phyloP scores from a whole-genome alignment of 2,797 vertebrate genomes.

The Anguilla anguilla region DNA sequence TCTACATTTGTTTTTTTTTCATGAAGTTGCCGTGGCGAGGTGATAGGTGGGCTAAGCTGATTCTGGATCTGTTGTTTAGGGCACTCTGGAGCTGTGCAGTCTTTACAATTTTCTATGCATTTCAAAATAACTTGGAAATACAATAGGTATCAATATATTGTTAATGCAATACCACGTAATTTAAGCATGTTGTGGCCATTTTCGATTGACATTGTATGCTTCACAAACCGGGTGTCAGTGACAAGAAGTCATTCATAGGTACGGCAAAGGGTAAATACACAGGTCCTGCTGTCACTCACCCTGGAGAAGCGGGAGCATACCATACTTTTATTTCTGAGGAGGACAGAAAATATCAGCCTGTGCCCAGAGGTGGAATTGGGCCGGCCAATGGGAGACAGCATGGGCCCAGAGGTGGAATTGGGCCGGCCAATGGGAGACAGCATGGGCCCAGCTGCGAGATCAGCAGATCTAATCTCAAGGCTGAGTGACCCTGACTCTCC shows the following conservation, averaged over 20 bases:
- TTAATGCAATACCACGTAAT: background rate
- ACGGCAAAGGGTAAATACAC: background rate
- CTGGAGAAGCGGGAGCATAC: background rate
- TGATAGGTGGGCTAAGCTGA: background rate
- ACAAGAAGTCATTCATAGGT: background rate
- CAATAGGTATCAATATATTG: background rate
- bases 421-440: background rate
- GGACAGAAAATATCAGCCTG: background rate
- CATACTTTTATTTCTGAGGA: background rate
- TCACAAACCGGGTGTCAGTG: background rate
- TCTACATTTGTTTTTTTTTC: no score
- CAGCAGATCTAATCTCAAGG: constrained; percentile 25
- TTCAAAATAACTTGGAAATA: background rate
- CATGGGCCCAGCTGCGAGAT: background rate
- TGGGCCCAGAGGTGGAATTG: background rate
- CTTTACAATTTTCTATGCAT: background rate
- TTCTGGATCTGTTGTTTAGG: background rate
- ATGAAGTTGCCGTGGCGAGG: background rate
- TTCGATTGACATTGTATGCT: background rate
- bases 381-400: background rate
- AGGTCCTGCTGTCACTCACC: background rate
- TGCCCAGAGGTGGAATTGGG: background rate
- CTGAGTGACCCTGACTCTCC: constrained; percentile 17
- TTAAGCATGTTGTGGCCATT: background rate
- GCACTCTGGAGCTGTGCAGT: background rate